Base-by-base conservation (phyloP, 2,797 vertebrate genomes). In the Coendou prehensilis region DNA sequence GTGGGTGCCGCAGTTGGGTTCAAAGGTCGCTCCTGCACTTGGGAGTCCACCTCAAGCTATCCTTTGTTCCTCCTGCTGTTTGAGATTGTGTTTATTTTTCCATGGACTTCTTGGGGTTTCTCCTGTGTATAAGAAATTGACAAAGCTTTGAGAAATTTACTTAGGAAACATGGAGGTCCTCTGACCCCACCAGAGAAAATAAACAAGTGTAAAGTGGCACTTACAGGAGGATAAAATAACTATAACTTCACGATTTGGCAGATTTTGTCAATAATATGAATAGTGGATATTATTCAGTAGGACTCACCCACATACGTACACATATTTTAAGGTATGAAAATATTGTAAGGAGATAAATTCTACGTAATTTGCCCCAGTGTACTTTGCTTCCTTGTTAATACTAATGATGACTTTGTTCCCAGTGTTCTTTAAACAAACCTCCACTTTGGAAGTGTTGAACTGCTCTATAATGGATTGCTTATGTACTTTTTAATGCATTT, bases 71-170 rank as follows among this genome's bases (percentile, higher is more conserved):
- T 23, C 5, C 6, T 47, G 79, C 67, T 87, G 67, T 88, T 92
- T 47, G 93, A 95, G 91, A 83, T 22, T 15, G 56, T 69, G 95
- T 97, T 98, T 97, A 97, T 97, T 98, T 98, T 96, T 97, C 63
- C 85, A 90, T 4, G 75, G 80, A 76, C 91, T 97, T 96, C 94
- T 94, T 56, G 47, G 96, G 94, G 87, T 93, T 97, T 97, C 93
- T 94, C 75, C 89, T 96, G 90, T 92, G 80, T 94, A 75, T 92
- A 94, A 92, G 76, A 94, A 95, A 90, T 96, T 91, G 94, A 97
- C 94, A 95, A 97, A 97, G 92, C 87, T 94, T 96, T 98, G 97
- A 97, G 73, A 97, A 88, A 98, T 97, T 96, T 97, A 96, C 87
- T 96, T 95, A 97, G 92, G 96, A 95, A 96, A 98, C 96, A 94